Evolutionary conservation across 1,140 invertebrate genomes (phyloP).

Genomic region (Micrasema longulum): DNA sequence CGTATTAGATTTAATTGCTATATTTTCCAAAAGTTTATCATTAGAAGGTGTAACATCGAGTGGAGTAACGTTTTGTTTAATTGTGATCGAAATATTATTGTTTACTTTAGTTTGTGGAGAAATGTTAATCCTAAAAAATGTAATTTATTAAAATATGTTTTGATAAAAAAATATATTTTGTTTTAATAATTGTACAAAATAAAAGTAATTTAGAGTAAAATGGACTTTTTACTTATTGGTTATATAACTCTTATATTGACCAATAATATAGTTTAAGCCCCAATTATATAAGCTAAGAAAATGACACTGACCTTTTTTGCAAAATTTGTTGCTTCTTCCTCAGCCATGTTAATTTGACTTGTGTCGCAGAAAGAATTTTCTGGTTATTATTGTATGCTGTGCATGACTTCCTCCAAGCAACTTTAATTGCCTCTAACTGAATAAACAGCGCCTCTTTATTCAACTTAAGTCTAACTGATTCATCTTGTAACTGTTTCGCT

Average conservation of each 20-base stretch:
- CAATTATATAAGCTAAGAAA: neutral
- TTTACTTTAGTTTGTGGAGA: constrained; percentile 1
- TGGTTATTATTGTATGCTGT: constrained; percentile 35
- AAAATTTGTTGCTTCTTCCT: constrained; percentile 45
- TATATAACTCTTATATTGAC: no score
- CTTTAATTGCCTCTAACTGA: constrained; percentile 61
- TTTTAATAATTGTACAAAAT: no score
- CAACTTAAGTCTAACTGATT: constrained; percentile 60
- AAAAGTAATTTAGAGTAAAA: no score
- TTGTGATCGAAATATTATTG: constrained; percentile 13
- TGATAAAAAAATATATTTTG: no score
- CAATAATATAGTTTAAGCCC: no score
- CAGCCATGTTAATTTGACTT: constrained; percentile 27
- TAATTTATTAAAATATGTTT: no score
- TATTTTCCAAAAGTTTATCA: neutral
- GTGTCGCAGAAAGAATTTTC: neutral
- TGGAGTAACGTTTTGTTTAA: constrained; percentile 18
- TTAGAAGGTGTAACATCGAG: neutral
- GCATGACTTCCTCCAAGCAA: constrained; percentile 56
- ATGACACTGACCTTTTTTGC: constrained; percentile 42
- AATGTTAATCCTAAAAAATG: constrained; percentile 23
- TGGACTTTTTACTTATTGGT: no score
- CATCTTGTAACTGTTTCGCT: constrained; percentile 62
- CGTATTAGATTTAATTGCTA: no score
- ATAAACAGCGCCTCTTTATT: constrained; percentile 63